phyloP scores from a whole-genome alignment of 2,888 invertebrate genomes.

The Drosophila subquinaria region DNA sequence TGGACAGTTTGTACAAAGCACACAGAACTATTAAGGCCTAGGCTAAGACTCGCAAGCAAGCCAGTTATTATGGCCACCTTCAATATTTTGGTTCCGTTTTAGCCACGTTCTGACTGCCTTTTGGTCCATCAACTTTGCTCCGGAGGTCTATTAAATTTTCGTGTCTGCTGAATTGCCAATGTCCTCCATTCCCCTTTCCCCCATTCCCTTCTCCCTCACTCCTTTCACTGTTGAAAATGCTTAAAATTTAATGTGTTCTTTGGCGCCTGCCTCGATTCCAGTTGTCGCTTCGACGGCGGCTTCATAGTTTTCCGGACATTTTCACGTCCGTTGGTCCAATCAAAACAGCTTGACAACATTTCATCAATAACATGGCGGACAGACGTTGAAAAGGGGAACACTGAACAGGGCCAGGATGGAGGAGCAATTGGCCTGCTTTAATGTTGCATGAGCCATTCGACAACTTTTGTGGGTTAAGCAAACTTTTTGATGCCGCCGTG shows the following conservation, averaged over 20 bases:
- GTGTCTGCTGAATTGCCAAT: slow-evolving; percentile 45
- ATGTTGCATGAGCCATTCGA: slow-evolving; percentile 42
- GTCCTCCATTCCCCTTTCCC: neutral
- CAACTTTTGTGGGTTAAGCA: slow-evolving; percentile 47
- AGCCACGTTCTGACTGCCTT: slow-evolving; percentile 14
- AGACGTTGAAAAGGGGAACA: slow-evolving; percentile 1
- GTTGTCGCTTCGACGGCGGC: slow-evolving; percentile 15
- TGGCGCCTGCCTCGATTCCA: slow-evolving; percentile 34
- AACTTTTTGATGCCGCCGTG: slow-evolving; percentile 33
- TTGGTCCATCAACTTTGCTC: slow-evolving; percentile 47
- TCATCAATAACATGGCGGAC: slow-evolving; percentile 67
- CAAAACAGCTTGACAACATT: slow-evolving; percentile 69
- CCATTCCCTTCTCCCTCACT: neutral
- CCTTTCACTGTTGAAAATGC: slow-evolving; percentile 18
- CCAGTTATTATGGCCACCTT: slow-evolving; percentile 28
- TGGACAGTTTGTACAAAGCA: slow-evolving; percentile 51
- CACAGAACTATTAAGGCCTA: slow-evolving; percentile 32
- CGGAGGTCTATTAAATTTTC: slow-evolving; percentile 68
- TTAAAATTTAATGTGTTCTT: slow-evolving; percentile 56
- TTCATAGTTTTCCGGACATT: slow-evolving; percentile 34
- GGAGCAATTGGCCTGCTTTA: slow-evolving; percentile 22
- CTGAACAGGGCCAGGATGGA: neutral
- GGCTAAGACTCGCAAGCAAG: neutral
- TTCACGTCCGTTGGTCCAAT: slow-evolving; percentile 34
- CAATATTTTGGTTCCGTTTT: slow-evolving; percentile 1